Evolutionary conservation across 2,888 invertebrate genomes (phyloP).

Genomic region (Aspidiotus rigidus): DNA sequence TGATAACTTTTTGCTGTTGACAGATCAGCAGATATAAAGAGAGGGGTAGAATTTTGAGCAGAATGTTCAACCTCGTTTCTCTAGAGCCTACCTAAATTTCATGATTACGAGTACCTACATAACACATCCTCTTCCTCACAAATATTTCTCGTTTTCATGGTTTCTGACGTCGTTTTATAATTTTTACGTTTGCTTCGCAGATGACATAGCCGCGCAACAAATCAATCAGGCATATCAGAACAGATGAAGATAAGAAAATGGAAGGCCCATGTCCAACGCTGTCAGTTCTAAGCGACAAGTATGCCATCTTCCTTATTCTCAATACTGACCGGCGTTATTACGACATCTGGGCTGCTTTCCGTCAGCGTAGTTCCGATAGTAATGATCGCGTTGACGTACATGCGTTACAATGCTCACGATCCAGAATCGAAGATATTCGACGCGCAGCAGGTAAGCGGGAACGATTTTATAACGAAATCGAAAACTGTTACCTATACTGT

Average conservation of each 20-base stretch:
- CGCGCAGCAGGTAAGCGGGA: constrained; percentile 52
- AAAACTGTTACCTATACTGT: too few species aligned
- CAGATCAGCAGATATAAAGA: too few species aligned
- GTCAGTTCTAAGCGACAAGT: constrained; percentile 17
- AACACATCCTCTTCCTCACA: too few species aligned
- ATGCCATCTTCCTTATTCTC: constrained; percentile 33
- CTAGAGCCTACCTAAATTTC: too few species aligned
- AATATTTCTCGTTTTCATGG: too few species aligned
- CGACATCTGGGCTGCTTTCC: constrained; percentile 41
- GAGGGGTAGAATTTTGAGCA: too few species aligned
- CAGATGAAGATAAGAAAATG: constrained; percentile 28
- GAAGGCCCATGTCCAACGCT: constrained; percentile 28
- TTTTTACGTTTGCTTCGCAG: constrained; percentile 8
- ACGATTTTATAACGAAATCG: too few species aligned
- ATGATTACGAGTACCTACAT: too few species aligned
- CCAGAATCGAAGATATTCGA: constrained; percentile 70
- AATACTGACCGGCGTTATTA: constrained; percentile 33
- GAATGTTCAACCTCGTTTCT: too few species aligned
- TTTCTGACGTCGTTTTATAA: too few species aligned
- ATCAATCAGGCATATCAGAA: neutral
- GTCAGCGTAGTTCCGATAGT: constrained; percentile 64
- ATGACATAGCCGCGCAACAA: constrained; percentile 19
- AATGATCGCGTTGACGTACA: constrained; percentile 69
- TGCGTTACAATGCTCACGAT: constrained; percentile 70
- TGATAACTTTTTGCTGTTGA: too few species aligned